Evolutionary conservation across 2,113 vertebrate genomes (phyloP), one percentile per base, ranked within the genome.

Genomic region (Ptychochromis oligacanthus): DNA sequence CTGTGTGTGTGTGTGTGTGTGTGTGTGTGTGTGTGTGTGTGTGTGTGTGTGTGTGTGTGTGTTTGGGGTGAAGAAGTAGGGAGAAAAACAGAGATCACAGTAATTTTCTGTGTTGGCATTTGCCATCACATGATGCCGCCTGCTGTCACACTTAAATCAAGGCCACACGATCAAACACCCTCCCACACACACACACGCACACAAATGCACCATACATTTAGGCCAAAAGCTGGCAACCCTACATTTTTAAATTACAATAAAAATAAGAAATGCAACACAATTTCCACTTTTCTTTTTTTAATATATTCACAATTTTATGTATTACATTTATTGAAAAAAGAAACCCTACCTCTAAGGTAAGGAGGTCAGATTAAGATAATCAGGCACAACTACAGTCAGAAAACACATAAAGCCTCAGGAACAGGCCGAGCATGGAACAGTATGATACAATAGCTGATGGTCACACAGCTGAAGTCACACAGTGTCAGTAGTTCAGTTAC

Each of bases 71-170:
- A 43, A 74, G 72, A 80, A 52, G 77, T 56, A 13, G 2, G 31
- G 26, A 20, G 64, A 67, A 81, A 85, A 81, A 89, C 34, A 80
- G 52, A 87, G 77, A 87, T 89, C 80, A 93, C 90, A 91, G 81
- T 88, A 58, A 88, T 59, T 77, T 49, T 84, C 83, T 93, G 82
- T 94, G 79, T 81, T 86, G 24, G 67, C 59, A 2, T 82, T 79
- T 67, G 15, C 54, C 43, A 87, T 95, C 94, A 93, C 91, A 95
- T 94, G 94, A 93, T 88, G 58, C 57, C 1, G 84, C 83, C 79
- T 87, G 87, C 83, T 61, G 86, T 89, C 89, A 90, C 90, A 89
- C 85, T 91, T 84, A 82, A 88, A 83, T 89, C 72, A 77, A 89
- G 76, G 22, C 55, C 76, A 61, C 61, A 80, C n/a, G 9, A 31